A percentile compares a stretch with the other conserved stretches of the same genome.
These are phyloP conservation scores for Cryptotermes secundus DNA, from an alignment of 1,140 invertebrate species.

Conservation along the genomic window DNA sequence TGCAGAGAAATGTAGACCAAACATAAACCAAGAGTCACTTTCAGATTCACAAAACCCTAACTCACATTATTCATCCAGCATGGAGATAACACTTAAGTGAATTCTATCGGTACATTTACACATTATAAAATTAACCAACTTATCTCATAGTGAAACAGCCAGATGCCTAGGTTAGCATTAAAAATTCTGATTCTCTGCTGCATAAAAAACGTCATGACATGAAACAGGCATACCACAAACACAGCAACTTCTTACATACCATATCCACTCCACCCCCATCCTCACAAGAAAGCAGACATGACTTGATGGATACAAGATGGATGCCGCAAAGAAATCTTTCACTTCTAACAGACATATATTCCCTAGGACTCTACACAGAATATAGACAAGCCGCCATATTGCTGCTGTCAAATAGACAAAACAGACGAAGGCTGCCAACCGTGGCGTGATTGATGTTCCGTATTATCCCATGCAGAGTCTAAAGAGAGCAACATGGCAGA, in stretches of 20 bases:
- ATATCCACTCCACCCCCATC: neutral
- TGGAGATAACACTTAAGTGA: neutral
- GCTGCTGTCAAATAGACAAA: slow-evolving; percentile 19
- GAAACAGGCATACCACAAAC: neutral
- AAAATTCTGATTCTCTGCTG: neutral
- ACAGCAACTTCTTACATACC: neutral
- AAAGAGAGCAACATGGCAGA: neutral
- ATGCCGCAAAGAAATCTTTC: neutral
- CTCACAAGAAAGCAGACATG: slow-evolving; percentile 1
- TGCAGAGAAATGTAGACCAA: no score
- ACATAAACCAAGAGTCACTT: neutral
- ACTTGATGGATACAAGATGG: neutral
- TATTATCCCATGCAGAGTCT: slow-evolving; percentile 5
- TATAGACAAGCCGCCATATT: slow-evolving; percentile 16
- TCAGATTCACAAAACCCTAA: neutral
- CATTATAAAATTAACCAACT: neutral
- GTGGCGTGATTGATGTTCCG: slow-evolving; percentile 9
- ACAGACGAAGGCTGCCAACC: slow-evolving; percentile 12
- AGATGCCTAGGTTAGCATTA: neutral
- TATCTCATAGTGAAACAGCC: neutral
- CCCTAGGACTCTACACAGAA: neutral
- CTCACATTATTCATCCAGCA: neutral
- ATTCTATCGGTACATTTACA: neutral
- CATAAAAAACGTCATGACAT: neutral
- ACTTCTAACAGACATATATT: neutral